Base-by-base conservation (phyloP, 1,140 invertebrate genomes). In the Bombus superbus region DNA sequence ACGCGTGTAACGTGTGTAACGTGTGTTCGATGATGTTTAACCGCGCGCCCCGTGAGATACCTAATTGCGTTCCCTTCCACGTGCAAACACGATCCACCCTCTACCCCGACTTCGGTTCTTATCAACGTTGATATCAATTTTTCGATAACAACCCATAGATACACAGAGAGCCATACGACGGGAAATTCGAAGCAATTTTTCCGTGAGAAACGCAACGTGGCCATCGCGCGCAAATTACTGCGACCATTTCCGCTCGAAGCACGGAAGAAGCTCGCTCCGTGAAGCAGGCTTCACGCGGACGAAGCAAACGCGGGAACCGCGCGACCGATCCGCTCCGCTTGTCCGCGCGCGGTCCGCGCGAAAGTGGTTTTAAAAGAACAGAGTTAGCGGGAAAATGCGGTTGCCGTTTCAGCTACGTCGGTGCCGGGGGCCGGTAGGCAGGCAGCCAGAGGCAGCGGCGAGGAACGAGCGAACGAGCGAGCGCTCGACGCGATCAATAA, bases 401-500 rank as follows among this genome's bases (percentile, higher is more conserved):
- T 94, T 91, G 90, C 92, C 92, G 93, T 90, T 92, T 93, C 93
- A 93, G 92, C 87, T 87, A 89, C 90, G 59, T 57, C 22, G 57
- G 13, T 35, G 88, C 78, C 88, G 86, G 88, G 79, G 82, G 87
- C 38, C 87, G 89, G 85, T 86, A 86, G 86, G 78, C 92, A 85
- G 32, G 9, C 66, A 66, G 86, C 84, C 86, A 75, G 40, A 47
- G 72, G 44, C 86, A 88, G 85, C 90, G 90, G 90, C 91, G 89
- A 92, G 90, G 89, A 86, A 78, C 90, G 40, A 74, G n/a, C 69
- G 2, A 66, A 5, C 91, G 92, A 92, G 90, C 59, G 89, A 87
- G 32, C n/a, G 79, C 85, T 83, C 85, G 62, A 47, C 80, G 90
- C 94, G 94, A 94, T 94, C 94, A 94, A 94, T 94, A 94, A 93